Percentiles rank a stretch among this genome's conserved stretches.
These are phyloP conservation scores for Aplidium turbinatum DNA, from an alignment of 23 tunicate genomes.

Conservation along the genomic window DNA sequence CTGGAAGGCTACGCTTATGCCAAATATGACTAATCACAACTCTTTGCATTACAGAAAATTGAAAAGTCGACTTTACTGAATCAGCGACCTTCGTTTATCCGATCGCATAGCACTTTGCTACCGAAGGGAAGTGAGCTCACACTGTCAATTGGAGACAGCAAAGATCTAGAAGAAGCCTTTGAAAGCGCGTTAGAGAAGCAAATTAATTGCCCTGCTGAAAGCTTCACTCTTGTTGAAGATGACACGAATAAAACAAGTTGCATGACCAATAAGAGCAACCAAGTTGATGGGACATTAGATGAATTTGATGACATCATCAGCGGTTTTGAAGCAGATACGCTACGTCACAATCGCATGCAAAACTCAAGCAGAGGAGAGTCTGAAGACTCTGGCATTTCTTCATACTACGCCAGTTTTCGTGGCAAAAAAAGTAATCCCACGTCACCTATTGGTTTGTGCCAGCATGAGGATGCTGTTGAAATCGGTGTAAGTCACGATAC, in stretches of 20 bases:
- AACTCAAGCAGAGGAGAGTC: constrained; percentile 39
- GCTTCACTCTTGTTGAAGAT: constrained; percentile 28
- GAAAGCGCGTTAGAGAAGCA: constrained; percentile 60
- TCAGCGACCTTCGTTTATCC: constrained; percentile 48
- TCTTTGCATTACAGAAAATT: too few species aligned
- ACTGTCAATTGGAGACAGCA: constrained; percentile 47
- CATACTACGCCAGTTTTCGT: not conserved
- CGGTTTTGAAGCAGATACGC: constrained; percentile 7
- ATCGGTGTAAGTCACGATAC: too few species aligned
- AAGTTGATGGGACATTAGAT: constrained; percentile 8
- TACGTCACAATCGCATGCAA: constrained; percentile 27
- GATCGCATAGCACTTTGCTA: constrained; percentile 38
- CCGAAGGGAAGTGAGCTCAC: constrained; percentile 35
- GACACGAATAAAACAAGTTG: not conserved
- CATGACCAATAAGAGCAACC: not conserved
- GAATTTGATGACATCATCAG: constrained; percentile 42
- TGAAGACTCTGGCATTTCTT: constrained; percentile 65
- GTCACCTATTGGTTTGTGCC: too few species aligned
- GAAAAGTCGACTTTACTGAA: too few species aligned
- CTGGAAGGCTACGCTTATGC: too few species aligned
- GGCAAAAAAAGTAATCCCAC: too few species aligned
- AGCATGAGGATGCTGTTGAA: too few species aligned
- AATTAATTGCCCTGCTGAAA: constrained; percentile 46
- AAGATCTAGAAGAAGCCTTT: constrained; percentile 55
- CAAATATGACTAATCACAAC: too few species aligned